Evolutionary conservation across 2,797 vertebrate species (phyloP).

Genomic region (Streptopelia turtur): DNA sequence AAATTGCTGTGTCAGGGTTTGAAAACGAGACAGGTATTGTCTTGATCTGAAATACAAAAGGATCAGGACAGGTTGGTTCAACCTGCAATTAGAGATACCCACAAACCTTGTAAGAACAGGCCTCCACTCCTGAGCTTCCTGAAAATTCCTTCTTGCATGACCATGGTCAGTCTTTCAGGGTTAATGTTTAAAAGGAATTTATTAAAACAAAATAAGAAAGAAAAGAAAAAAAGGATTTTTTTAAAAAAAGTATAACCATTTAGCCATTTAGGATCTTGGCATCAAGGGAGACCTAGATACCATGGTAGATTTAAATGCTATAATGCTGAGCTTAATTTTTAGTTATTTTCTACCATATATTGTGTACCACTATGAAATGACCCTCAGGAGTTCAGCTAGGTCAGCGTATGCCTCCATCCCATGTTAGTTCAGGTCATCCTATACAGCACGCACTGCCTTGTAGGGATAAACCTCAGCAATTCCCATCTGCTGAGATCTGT

Average conservation of each 20-base stretch:
- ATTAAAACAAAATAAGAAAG: not conserved
- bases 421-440: not conserved
- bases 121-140: not conserved
- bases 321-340: not conserved
- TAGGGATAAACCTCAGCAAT: not conserved
- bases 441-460: not conserved
- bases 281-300: not conserved
- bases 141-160: not conserved
- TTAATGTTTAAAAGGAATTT: not conserved
- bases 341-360: not conserved
- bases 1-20: conserved; percentile 18
- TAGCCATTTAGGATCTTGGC: not conserved
- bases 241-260: not conserved
- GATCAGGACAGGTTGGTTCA: not conserved
- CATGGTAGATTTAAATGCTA: not conserved
- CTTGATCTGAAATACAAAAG: conserved; percentile 28
- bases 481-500: not conserved
- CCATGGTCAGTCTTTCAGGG: not conserved
- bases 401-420: not conserved
- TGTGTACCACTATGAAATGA: not conserved
- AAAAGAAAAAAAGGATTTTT: too few relatives aligned
- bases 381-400: not conserved
- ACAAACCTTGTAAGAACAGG: not conserved
- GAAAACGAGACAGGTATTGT: not conserved
- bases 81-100: not conserved